Conservation (phyloP, 2,888 invertebrate genomes). For the Mimas tiliae region DNA sequence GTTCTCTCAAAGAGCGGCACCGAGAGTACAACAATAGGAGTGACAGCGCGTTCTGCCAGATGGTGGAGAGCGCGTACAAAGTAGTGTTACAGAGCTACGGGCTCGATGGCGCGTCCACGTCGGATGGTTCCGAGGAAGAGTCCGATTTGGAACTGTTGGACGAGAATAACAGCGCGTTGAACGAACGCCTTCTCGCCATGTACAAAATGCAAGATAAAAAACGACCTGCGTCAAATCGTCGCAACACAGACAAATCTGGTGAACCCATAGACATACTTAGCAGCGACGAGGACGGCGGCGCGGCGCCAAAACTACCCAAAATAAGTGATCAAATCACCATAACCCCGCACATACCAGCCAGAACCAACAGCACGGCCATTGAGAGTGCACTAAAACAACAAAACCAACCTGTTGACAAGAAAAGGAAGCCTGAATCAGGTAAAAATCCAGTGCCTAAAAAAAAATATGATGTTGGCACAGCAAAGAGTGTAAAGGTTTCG, state of each 20-base stretch:
- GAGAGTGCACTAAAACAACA: slow-evolving; percentile 58
- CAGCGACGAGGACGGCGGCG: slow-evolving; percentile 72
- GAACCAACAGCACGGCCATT: slow-evolving; percentile 57
- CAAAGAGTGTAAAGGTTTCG: slow-evolving; percentile 77
- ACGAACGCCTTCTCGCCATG: slow-evolving; percentile 82
- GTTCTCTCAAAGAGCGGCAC: slow-evolving; percentile 88
- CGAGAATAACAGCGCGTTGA: slow-evolving; percentile 91
- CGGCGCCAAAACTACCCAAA: slow-evolving; percentile 78
- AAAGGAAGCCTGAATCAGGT: slow-evolving; percentile 66
- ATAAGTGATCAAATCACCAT: slow-evolving; percentile 80
- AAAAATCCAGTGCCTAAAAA: slow-evolving; percentile 60
- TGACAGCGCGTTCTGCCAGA: slow-evolving; percentile 89
- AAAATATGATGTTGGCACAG: slow-evolving; percentile 63
- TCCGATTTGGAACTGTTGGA: slow-evolving; percentile 90
- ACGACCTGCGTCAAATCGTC: slow-evolving; percentile 66
- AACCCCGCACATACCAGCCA: slow-evolving; percentile 72
- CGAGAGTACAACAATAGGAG: slow-evolving; percentile 93
- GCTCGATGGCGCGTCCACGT: slow-evolving; percentile 83
- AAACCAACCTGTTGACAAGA: slow-evolving; percentile 64
- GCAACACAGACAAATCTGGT: slow-evolving; percentile 69
- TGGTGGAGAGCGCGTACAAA: slow-evolving; percentile 91
- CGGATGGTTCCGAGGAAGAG: slow-evolving; percentile 86
- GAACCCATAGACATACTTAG: slow-evolving; percentile 79
- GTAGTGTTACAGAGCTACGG: slow-evolving; percentile 89
- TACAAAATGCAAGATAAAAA: slow-evolving; percentile 81